Conservation (phyloP, 1,140 invertebrate species). For the Atopsyche davidsoni region DNA sequence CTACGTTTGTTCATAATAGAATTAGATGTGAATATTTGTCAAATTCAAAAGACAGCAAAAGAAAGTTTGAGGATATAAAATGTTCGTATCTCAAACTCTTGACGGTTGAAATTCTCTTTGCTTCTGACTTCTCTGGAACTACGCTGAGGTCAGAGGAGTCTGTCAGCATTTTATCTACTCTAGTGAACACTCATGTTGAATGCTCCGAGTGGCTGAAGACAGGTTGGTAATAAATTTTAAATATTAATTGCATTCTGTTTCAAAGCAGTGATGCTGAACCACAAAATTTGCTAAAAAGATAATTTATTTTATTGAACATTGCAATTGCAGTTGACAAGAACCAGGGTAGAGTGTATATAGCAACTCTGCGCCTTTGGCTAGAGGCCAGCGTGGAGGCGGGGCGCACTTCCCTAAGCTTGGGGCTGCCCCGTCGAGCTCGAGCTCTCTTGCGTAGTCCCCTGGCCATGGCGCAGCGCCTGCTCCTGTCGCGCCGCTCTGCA, state of each 20-base stretch:
- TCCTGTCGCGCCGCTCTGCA: slow-evolving; percentile 13
- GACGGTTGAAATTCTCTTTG: slow-evolving; percentile 15
- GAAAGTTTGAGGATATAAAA: slow-evolving; percentile 20
- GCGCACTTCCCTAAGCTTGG: slow-evolving; percentile 9
- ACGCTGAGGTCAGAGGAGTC: background rate
- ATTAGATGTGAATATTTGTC: slow-evolving; percentile 11
- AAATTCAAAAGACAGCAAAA: background rate
- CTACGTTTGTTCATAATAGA: slow-evolving; percentile 19
- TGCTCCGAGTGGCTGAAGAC: slow-evolving; percentile 16
- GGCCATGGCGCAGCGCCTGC: slow-evolving; percentile 13
- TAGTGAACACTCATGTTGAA: slow-evolving; percentile 17
- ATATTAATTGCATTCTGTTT: background rate
- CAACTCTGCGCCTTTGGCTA: slow-evolving; percentile 15
- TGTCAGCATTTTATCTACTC: slow-evolving; percentile 15
- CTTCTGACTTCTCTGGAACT: background rate
- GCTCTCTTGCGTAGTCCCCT: slow-evolving; percentile 15
- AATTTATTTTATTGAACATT: no score
- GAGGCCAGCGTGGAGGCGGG: slow-evolving; percentile 13
- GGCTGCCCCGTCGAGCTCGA: slow-evolving; percentile 18
- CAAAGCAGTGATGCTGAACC: no score
- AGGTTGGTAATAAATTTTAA: slow-evolving; percentile 12
- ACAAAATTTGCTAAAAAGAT: no score
- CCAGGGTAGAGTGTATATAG: background rate
- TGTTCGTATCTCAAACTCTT: slow-evolving; percentile 20
- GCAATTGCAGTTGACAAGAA: background rate